Conservation (phyloP, 2,113 vertebrate genomes). For the Tetrax tetrax region DNA sequence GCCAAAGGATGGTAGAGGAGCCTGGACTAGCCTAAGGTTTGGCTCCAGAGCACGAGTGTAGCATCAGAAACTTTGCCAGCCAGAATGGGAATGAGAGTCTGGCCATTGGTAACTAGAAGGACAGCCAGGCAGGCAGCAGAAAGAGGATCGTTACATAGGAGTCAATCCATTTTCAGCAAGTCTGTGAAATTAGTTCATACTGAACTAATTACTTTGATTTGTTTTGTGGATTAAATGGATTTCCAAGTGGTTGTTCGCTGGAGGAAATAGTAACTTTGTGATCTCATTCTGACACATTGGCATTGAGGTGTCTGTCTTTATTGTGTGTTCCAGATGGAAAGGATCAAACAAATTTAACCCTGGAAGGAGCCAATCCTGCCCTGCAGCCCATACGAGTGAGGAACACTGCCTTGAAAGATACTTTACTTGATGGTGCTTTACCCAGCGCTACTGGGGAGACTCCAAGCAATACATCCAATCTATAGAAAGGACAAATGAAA, state of each 20-base stretch:
- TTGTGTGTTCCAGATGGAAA: slow-evolving; percentile 69
- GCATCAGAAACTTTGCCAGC: background rate
- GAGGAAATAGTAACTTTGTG: background rate
- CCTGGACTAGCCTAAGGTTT: background rate
- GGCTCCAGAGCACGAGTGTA: background rate
- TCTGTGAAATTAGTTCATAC: background rate
- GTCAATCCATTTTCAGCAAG: background rate
- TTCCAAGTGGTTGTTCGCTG: background rate
- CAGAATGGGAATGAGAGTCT: background rate
- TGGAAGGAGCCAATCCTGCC: slow-evolving; percentile 68
- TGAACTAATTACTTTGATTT: background rate
- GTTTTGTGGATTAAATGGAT: background rate
- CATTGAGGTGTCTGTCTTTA: slow-evolving; percentile 5
- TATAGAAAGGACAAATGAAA: background rate
- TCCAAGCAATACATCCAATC: background rate
- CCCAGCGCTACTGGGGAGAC: background rate
- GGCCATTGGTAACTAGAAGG: background rate
- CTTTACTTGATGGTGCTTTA: background rate
- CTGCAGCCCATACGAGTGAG: slow-evolving; percentile 71
- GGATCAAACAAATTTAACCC: background rate
- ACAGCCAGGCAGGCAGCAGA: background rate
- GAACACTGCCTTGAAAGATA: slow-evolving; percentile 47
- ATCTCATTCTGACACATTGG: background rate
- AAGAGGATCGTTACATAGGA: background rate
- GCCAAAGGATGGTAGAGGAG: background rate